Percentiles rank a stretch among this genome's conserved stretches.
These are phyloP conservation scores for Leptopilina clavipes DNA, from an alignment of 1,140 invertebrate species.

Conservation along the genomic window DNA sequence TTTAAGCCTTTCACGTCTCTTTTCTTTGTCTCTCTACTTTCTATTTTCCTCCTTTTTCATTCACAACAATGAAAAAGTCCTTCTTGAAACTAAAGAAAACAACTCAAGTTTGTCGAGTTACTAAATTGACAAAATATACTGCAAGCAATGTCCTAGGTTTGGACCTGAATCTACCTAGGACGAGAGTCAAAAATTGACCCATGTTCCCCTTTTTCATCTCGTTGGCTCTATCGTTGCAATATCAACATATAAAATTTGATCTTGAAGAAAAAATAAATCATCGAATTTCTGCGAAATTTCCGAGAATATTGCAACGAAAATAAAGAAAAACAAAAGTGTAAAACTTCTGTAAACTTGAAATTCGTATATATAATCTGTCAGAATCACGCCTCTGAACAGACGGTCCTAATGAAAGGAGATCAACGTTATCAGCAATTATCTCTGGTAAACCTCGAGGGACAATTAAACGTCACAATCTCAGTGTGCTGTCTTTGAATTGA, in stretches of 20 bases:
- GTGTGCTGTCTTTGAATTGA: slow-evolving; percentile 35
- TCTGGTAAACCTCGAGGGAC: slow-evolving; percentile 30
- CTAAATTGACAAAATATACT: no score
- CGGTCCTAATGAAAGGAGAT: slow-evolving; percentile 22
- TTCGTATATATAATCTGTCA: not conserved
- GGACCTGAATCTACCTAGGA: no score
- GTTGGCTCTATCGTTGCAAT: no score
- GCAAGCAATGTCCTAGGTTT: no score
- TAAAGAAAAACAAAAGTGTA: no score
- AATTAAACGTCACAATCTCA: slow-evolving; percentile 26
- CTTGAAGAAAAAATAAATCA: no score
- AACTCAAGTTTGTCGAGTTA: no score
- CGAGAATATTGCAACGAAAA: not conserved
- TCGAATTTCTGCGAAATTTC: no score
- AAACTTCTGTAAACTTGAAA: not conserved
- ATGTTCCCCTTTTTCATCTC: no score
- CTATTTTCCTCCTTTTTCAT: not conserved
- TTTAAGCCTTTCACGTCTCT: slow-evolving; percentile 17
- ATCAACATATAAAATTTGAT: no score
- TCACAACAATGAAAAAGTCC: not conserved
- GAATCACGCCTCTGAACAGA: slow-evolving; percentile 2
- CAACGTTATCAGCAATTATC: slow-evolving; percentile 21
- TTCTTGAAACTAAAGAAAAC: no score
- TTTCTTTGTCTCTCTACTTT: slow-evolving; percentile 19
- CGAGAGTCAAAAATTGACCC: no score